Conservation (phyloP, 2,888 invertebrate genomes). For the Polietes domitor region DNA sequence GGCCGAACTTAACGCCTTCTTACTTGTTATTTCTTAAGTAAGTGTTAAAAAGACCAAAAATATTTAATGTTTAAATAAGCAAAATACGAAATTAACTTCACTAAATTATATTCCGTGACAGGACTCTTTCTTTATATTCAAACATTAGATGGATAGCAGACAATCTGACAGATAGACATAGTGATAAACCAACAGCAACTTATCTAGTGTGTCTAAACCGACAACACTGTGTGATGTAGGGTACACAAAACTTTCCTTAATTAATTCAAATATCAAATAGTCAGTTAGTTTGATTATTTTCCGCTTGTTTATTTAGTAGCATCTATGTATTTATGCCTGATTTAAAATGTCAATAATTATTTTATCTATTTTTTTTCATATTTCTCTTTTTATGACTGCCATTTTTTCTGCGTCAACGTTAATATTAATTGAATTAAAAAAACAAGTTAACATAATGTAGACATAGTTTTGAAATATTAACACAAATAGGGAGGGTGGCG, state of each 20-base stretch:
- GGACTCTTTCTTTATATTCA: too few species aligned
- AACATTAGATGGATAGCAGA: too few species aligned
- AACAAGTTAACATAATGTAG: background rate
- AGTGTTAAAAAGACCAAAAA: too few species aligned
- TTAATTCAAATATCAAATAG: slow-evolving; percentile 60
- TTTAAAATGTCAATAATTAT: slow-evolving; percentile 57
- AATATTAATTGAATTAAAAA: slow-evolving; percentile 11
- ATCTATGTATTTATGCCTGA: slow-evolving; percentile 50
- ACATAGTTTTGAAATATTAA: background rate
- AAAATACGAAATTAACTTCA: too few species aligned
- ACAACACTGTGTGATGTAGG: too few species aligned
- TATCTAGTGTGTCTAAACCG: too few species aligned
- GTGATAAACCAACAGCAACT: too few species aligned
- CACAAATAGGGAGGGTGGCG: background rate
- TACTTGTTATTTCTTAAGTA: too few species aligned
- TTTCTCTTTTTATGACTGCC: background rate
- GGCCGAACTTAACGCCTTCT: too few species aligned
- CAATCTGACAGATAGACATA: too few species aligned
- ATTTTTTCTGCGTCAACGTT: background rate
- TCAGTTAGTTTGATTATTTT: slow-evolving; percentile 22
- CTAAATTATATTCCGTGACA: too few species aligned
- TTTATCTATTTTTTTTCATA: slow-evolving; percentile 20
- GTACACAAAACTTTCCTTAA: slow-evolving; percentile 36
- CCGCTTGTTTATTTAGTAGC: slow-evolving; percentile 1
- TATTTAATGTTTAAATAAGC: too few species aligned